phyloP scores from a whole-genome alignment of 2,888 invertebrate species.

The Limnephilus rhombicus region DNA sequence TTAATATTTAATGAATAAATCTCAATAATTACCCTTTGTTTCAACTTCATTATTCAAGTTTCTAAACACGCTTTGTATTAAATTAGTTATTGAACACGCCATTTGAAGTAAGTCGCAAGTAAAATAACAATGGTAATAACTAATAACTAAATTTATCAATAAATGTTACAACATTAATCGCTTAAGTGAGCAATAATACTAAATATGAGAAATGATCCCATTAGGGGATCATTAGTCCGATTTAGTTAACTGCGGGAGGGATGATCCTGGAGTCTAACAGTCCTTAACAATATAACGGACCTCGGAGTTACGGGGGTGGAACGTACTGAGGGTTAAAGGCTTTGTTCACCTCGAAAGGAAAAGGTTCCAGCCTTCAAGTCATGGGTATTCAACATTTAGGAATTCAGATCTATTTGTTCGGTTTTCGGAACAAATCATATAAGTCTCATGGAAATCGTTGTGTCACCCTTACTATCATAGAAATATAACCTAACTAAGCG shows the following conservation, averaged over 20 bases:
- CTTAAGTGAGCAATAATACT: not conserved
- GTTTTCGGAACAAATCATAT: too few relatives aligned
- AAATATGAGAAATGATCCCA: not conserved
- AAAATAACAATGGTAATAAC: not conserved
- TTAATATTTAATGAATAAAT: not conserved
- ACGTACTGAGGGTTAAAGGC: not conserved
- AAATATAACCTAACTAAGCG: too few relatives aligned
- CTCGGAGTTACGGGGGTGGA: not conserved
- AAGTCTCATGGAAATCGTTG: too few relatives aligned
- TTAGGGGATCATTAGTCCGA: not conserved
- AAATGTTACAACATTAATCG: not conserved
- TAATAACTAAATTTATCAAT: not conserved
- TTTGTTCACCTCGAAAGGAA: constrained; percentile 6
- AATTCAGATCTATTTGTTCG: not conserved
- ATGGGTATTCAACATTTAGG: not conserved
- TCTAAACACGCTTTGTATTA: not conserved
- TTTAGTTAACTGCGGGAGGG: not conserved
- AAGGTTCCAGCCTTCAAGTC: constrained; percentile 14
- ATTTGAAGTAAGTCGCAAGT: not conserved
- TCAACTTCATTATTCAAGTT: not conserved
- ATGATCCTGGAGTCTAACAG: constrained; percentile 21
- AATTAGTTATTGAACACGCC: not conserved
- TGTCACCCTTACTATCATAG: too few relatives aligned
- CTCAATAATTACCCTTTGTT: not conserved
- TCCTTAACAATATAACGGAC: not conserved